Conservation (phyloP, 2,113 vertebrate species). For the Equus przewalskii region DNA sequence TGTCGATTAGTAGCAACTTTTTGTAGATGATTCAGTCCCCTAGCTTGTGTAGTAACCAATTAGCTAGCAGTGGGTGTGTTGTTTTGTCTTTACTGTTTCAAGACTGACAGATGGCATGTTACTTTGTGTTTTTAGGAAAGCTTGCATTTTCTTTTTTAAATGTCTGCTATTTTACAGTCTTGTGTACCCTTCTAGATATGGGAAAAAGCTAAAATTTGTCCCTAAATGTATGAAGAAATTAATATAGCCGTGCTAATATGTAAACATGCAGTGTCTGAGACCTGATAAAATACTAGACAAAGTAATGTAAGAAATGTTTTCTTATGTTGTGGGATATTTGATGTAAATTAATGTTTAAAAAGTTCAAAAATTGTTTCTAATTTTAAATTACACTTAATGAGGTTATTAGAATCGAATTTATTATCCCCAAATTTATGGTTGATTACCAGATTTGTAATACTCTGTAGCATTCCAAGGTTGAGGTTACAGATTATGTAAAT, state of each 20-base stretch:
- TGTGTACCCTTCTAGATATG: neutral
- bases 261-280: neutral
- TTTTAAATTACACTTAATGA: conserved; percentile 44
- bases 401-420: neutral
- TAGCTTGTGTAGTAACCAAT: neutral
- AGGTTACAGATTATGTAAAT: neutral
- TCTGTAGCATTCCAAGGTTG: neutral
- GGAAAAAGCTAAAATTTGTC: neutral
- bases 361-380: neutral
- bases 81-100: conserved; percentile 15
- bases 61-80: neutral
- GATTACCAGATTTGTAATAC: neutral
- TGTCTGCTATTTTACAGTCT: neutral
- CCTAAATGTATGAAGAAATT: conserved; percentile 17
- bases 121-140: conserved; percentile 17
- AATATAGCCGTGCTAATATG: neutral
- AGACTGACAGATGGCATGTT: neutral
- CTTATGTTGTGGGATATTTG: neutral
- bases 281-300: conserved; percentile 13
- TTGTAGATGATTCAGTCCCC: neutral
- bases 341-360: neutral
- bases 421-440: neutral
- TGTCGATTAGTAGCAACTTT: neutral
- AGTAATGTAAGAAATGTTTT: neutral
- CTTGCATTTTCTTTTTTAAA: conserved; percentile 38